These are phyloP conservation scores for Eurois occulta DNA, from an alignment of 2,888 invertebrate species.

Conservation along the genomic window DNA sequence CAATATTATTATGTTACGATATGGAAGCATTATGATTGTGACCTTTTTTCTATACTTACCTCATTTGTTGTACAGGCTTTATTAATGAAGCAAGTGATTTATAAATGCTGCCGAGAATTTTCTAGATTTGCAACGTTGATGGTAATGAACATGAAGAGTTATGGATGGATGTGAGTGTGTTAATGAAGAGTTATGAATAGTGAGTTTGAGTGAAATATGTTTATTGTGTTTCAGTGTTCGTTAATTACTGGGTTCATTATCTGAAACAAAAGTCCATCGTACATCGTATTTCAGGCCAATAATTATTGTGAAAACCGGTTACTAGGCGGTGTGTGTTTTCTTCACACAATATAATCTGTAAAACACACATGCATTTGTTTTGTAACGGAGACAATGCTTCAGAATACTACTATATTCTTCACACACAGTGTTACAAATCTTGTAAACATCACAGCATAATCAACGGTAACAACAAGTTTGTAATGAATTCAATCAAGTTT, in stretches of 20 bases:
- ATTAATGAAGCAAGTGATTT: slow-evolving; percentile 32
- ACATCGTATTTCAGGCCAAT: slow-evolving; percentile 7
- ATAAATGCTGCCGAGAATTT: slow-evolving; percentile 20
- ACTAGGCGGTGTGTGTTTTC: not conserved
- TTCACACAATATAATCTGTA: not conserved
- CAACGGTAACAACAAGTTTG: slow-evolving; percentile 51
- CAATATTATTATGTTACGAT: slow-evolving; percentile 55
- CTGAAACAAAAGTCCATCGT: slow-evolving; percentile 13
- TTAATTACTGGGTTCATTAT: slow-evolving; percentile 20
- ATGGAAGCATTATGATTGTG: slow-evolving; percentile 49
- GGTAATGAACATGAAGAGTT: slow-evolving; percentile 21
- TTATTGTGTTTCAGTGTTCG: not conserved
- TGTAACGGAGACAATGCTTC: not conserved
- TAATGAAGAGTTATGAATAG: slow-evolving; percentile 43
- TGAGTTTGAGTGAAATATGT: slow-evolving; percentile 27
- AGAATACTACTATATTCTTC: slow-evolving; percentile 8
- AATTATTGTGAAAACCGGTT: slow-evolving; percentile 4
- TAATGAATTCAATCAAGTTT: slow-evolving; percentile 54
- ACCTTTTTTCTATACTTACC: slow-evolving; percentile 48
- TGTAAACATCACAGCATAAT: slow-evolving; percentile 26
- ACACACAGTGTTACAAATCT: slow-evolving; percentile 10
- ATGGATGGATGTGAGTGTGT: slow-evolving; percentile 19
- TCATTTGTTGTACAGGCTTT: slow-evolving; percentile 27
- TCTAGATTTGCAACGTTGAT: slow-evolving; percentile 18
- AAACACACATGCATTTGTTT: not conserved